A percentile compares a stretch with the other conserved stretches of the same genome.
Evolutionary conservation across 1,140 invertebrate genomes (phyloP).

Genomic region (Drosophila sechellia): DNA sequence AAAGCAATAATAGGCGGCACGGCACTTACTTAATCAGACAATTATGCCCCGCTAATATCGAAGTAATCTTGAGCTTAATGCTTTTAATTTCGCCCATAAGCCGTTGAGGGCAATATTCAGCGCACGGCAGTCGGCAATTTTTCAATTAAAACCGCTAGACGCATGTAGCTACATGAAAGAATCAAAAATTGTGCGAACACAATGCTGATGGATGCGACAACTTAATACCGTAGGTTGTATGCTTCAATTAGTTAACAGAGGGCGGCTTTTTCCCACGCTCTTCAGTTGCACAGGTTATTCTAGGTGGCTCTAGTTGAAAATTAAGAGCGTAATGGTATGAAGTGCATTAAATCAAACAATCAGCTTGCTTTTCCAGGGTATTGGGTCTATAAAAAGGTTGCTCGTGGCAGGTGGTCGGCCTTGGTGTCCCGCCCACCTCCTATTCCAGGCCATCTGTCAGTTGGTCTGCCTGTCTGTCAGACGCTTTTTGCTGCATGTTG

Average conservation of each 20-base stretch:
- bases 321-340: no score
- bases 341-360: background rate
- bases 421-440: background rate
- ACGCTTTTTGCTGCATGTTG: slow-evolving; percentile 38
- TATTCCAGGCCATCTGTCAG: slow-evolving; percentile 10
- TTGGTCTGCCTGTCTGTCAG: slow-evolving; percentile 17
- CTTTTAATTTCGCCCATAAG: slow-evolving; percentile 67
- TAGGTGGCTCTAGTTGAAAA: no score
- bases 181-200: background rate
- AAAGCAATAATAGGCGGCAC: slow-evolving; percentile 10
- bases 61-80: slow-evolving; percentile 73
- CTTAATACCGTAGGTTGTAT: background rate
- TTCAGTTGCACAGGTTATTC: no score
- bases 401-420: slow-evolving; percentile 39
- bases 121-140: slow-evolving; percentile 12
- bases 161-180: background rate
- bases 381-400: slow-evolving; percentile 24
- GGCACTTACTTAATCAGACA: slow-evolving; percentile 72
- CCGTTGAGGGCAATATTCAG: slow-evolving; percentile 6
- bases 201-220: background rate
- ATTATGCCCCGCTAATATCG: slow-evolving; percentile 72
- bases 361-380: background rate
- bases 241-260: background rate
- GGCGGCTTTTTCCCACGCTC: no score
- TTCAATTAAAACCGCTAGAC: slow-evolving; percentile 35